Conservation (phyloP, 2,888 invertebrate genomes). For the Pyrrhia umbra region DNA sequence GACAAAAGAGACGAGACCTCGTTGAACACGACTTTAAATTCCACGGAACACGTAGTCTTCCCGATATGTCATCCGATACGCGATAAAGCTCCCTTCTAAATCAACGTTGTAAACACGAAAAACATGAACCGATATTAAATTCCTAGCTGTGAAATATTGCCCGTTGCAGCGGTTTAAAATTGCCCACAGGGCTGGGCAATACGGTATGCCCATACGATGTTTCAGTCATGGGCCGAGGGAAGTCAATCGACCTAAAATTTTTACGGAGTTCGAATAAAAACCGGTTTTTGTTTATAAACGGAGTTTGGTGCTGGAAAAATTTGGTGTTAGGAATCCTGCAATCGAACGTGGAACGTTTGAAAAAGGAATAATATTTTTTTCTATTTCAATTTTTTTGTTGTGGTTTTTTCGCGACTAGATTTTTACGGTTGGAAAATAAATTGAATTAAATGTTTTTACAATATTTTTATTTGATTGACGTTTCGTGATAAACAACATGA, state of each 20-base stretch:
- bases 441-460: background rate
- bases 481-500: slow-evolving; percentile 28
- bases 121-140: slow-evolving; percentile 63
- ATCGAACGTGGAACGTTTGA: slow-evolving; percentile 11
- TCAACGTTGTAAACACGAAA: slow-evolving; percentile 61
- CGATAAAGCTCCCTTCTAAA: slow-evolving; percentile 46
- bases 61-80: slow-evolving; percentile 45
- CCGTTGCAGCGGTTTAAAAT: slow-evolving; percentile 52
- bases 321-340: slow-evolving; percentile 8
- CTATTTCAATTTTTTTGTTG: background rate
- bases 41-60: slow-evolving; percentile 9
- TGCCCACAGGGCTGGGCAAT: slow-evolving; percentile 37
- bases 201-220: slow-evolving; percentile 15
- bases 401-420: background rate
- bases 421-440: background rate
- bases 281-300: slow-evolving; percentile 8
- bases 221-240: slow-evolving; percentile 6
- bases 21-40: background rate
- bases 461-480: slow-evolving; percentile 7
- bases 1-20: slow-evolving; percentile 19
- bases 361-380: background rate
- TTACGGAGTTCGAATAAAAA: slow-evolving; percentile 18
- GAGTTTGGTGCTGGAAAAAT: background rate
- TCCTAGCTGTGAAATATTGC: slow-evolving; percentile 58
- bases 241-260: slow-evolving; percentile 6